These are phyloP conservation scores for Hylaea fasciaria DNA, from an alignment of 2,888 invertebrate species.

Conservation along the genomic window DNA sequence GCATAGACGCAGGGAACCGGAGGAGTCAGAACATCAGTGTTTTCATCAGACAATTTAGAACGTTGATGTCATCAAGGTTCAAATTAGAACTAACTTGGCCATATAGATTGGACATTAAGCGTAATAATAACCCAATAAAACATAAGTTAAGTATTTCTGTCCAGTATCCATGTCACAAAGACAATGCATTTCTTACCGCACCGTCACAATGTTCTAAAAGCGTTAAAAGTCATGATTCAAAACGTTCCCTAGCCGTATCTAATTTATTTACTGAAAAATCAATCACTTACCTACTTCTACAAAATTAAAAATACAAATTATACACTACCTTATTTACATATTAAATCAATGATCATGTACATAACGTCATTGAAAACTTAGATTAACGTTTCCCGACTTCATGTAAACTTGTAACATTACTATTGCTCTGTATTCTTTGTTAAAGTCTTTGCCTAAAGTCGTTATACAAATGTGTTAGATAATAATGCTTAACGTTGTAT, in stretches of 20 bases:
- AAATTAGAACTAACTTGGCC: not conserved
- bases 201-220: constrained; percentile 36
- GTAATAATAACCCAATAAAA: constrained; percentile 21
- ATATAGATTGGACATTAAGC: not conserved
- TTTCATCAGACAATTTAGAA: not conserved
- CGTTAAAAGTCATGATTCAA: constrained; percentile 53
- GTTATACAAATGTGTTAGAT: not conserved
- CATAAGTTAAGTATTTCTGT: constrained; percentile 13
- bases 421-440: constrained; percentile 52
- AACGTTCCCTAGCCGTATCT: constrained; percentile 71
- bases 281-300: constrained; percentile 48
- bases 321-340: constrained; percentile 73
- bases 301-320: constrained; percentile 63
- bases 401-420: constrained; percentile 50
- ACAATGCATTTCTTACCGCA: constrained; percentile 10
- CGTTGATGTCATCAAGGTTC: not conserved
- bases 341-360: constrained; percentile 52
- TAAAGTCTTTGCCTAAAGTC: constrained; percentile 5
- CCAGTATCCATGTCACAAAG: constrained; percentile 14
- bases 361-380: constrained; percentile 47
- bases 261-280: constrained; percentile 46
- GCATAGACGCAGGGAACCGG: no score
- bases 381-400: constrained; percentile 55
- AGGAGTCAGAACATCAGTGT: not conserved
- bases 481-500: not conserved